Evolutionary conservation across 2,113 vertebrate genomes (phyloP).

Genomic region (Columba livia): DNA sequence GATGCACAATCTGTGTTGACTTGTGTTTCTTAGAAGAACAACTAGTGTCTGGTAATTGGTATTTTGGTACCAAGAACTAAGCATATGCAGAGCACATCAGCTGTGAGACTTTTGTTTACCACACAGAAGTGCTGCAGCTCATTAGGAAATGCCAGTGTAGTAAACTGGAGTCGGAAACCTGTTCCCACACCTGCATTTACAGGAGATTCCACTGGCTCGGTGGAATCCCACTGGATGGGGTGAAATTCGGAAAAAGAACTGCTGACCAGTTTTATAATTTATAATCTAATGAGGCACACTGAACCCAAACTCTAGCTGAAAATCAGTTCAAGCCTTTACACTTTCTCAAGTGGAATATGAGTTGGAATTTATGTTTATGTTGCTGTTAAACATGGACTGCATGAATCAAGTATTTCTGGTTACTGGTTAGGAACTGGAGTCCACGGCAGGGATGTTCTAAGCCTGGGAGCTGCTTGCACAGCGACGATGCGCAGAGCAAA

Average conservation of each 20-base stretch:
- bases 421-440: neutral
- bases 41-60: neutral
- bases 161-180: neutral
- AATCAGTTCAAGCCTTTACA: neutral
- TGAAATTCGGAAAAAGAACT: neutral
- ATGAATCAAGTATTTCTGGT: neutral
- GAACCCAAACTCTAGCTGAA: neutral
- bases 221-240: neutral
- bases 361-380: neutral
- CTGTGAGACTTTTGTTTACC: neutral
- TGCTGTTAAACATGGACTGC: neutral
- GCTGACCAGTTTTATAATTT: neutral
- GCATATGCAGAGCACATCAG: neutral
- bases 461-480: neutral
- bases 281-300: neutral
- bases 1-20: neutral
- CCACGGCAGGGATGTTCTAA: accelerated
- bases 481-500: neutral
- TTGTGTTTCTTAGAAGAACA: neutral
- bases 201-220: neutral
- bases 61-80: neutral
- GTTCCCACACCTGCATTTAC: neutral
- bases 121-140: neutral
- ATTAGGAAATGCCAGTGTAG: neutral
- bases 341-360: neutral